Evolutionary conservation across 2,888 invertebrate species (phyloP).

Genomic region (Macrosiphum euphorbiae): DNA sequence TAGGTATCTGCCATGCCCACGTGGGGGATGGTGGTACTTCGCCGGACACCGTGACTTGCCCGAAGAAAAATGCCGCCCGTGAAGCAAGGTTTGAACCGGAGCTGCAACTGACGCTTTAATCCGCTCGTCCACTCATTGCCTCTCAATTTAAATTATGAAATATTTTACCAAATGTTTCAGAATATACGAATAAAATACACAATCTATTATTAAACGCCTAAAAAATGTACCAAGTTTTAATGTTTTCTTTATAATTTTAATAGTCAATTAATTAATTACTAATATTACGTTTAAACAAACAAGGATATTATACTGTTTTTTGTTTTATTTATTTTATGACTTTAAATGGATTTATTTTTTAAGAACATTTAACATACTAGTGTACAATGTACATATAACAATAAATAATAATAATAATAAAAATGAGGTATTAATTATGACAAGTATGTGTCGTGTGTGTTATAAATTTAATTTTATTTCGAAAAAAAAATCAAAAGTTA

Average conservation of each 20-base stretch:
- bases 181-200: neutral
- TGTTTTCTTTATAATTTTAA: neutral
- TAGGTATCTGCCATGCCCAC: too few relatives aligned
- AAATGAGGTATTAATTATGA: neutral
- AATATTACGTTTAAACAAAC: neutral
- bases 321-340: neutral
- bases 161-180: neutral
- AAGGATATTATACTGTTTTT: neutral
- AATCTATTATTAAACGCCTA: too few relatives aligned
- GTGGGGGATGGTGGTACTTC: too few relatives aligned
- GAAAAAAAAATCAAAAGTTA: neutral
- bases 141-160: neutral
- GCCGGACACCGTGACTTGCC: too few relatives aligned
- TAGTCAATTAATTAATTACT: neutral
- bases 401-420: neutral
- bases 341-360: neutral
- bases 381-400: neutral
- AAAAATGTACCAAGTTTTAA: too few relatives aligned
- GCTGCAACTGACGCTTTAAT: too few relatives aligned
- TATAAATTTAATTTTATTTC: neutral
- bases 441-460: neutral
- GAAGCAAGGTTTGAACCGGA: too few relatives aligned
- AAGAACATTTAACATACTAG: neutral
- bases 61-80: too few relatives aligned
- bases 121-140: too few relatives aligned